Conservation (phyloP, 2,113 vertebrate species). For the Axis porcinus region DNA sequence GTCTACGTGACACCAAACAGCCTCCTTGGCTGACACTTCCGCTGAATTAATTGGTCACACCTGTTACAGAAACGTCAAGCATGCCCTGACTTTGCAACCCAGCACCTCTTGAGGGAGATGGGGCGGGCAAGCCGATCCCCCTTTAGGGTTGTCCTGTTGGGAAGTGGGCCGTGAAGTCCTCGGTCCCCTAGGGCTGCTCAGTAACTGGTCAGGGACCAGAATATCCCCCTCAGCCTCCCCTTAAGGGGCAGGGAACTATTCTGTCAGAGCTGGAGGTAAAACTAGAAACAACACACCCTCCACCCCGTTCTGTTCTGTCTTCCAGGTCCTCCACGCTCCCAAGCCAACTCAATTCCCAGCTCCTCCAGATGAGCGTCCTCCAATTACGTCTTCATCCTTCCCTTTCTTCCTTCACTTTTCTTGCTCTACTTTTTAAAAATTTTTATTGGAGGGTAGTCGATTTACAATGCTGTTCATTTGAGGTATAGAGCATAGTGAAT, state of each 20-base stretch:
- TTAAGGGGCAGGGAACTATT: background rate
- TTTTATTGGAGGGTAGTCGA: background rate
- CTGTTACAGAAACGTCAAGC: background rate
- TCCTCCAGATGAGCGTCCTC: background rate
- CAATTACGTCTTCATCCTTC: background rate
- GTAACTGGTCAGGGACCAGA: background rate
- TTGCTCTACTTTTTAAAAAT: background rate
- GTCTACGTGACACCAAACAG: background rate
- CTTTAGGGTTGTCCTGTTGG: background rate
- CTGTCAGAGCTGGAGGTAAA: background rate
- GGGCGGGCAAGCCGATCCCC: no score
- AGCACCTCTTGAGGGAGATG: accelerated
- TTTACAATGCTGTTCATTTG: background rate
- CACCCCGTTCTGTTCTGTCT: accelerated
- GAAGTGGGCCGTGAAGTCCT: background rate
- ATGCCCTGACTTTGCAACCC: accelerated
- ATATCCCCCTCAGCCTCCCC: background rate
- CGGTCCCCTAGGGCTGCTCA: background rate
- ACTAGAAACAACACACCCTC: background rate
- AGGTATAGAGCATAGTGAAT: background rate
- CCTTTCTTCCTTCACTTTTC: background rate
- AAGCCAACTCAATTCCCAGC: background rate
- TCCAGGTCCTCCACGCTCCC: background rate
- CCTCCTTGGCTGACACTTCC: background rate
- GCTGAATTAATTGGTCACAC: background rate